phyloP scores from a whole-genome alignment of 2,888 invertebrate genomes.

The Acanthopleura granulata region DNA sequence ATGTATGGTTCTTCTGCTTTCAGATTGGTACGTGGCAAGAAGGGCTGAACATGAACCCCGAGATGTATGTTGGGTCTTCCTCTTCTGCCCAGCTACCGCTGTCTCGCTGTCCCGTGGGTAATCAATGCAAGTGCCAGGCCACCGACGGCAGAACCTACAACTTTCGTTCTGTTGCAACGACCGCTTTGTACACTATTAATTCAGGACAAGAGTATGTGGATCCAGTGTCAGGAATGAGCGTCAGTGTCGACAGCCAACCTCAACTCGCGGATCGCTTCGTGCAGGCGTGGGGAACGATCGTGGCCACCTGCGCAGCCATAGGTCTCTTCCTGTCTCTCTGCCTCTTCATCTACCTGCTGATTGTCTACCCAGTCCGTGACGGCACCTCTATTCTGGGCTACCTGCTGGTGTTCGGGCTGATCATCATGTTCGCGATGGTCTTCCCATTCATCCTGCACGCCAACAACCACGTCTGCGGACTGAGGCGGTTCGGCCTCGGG shows the following conservation, averaged over 20 bases:
- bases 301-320: constrained; percentile 63
- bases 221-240: constrained; percentile 44
- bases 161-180: constrained; percentile 7
- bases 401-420: constrained; percentile 69
- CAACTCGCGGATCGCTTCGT: constrained; percentile 46
- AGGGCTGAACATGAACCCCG: constrained; percentile 37
- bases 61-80: constrained; percentile 37
- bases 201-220: constrained; percentile 56
- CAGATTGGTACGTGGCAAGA: constrained; percentile 57
- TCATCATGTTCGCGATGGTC: constrained; percentile 68
- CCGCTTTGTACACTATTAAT: constrained; percentile 31
- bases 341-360: constrained; percentile 67
- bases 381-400: constrained; percentile 70
- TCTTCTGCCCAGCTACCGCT: constrained; percentile 44
- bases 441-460: constrained; percentile 70
- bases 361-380: constrained; percentile 67
- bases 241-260: constrained; percentile 43
- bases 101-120: constrained; percentile 52
- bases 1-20: constrained; percentile 21
- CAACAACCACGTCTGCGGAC: constrained; percentile 66
- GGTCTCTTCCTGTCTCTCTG: constrained; percentile 68
- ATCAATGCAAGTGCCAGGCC: constrained; percentile 46
- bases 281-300: constrained; percentile 68
- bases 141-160: constrained; percentile 16
- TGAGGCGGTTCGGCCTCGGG: constrained; percentile 70